These are phyloP conservation scores for Acestrorhynchus altus DNA, from an alignment of 2,797 vertebrate genomes.

Conservation along the genomic window DNA sequence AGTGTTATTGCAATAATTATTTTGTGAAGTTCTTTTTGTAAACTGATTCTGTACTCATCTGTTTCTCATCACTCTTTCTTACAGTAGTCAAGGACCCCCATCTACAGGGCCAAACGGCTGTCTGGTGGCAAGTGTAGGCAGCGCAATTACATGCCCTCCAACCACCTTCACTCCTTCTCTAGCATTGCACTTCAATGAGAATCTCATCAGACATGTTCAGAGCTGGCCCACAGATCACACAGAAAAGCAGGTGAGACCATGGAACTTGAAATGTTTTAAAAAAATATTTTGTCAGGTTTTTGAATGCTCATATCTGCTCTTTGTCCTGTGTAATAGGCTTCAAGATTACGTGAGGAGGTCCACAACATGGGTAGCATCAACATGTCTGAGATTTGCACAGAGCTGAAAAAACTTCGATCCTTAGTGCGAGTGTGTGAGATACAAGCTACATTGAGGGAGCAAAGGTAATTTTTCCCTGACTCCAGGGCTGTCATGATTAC, in stretches of 20 bases:
- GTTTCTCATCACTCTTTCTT: conserved; percentile 23
- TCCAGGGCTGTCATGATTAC: no score
- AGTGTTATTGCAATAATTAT: conserved; percentile 19
- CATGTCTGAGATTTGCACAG: conserved; percentile 99
- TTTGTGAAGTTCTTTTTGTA: no score
- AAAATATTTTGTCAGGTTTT: no score
- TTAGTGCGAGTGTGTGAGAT: conserved; percentile 99
- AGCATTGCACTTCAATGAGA: conserved; percentile 96
- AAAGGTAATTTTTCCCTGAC: conserved; percentile 80
- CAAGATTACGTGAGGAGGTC: conserved; percentile 93
- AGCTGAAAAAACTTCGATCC: conserved; percentile 99
- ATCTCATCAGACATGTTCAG: conserved; percentile 97
- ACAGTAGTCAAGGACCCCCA: conserved; percentile 88
- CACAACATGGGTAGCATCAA: conserved; percentile 98
- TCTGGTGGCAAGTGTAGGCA: conserved; percentile 75
- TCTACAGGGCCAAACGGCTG: conserved; percentile 87
- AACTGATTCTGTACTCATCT: background rate
- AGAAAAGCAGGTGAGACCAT: conserved; percentile 90
- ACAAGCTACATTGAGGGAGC: conserved; percentile 98
- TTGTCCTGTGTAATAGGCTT: conserved; percentile 79
- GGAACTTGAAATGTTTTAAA: no score
- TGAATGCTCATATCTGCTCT: background rate
- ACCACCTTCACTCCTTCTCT: conserved; percentile 92
- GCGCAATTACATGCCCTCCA: conserved; percentile 71
- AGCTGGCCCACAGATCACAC: conserved; percentile 98